Evolutionary conservation across 64 coral and sea anemone genomes (phyloP).

Genomic region (Anthopleura sola): DNA sequence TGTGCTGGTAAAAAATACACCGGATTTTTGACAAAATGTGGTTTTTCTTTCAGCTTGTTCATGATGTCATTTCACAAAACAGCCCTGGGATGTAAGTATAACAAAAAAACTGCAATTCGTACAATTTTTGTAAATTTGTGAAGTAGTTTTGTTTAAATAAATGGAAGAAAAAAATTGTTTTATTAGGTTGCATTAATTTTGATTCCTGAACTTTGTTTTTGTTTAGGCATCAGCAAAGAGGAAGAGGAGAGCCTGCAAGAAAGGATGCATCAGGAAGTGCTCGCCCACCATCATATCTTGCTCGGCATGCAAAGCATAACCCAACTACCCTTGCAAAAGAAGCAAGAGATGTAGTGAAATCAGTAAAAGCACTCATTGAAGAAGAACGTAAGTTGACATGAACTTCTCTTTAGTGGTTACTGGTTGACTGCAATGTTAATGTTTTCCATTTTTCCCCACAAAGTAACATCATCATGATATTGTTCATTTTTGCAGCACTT

Average conservation of each 20-base stretch:
- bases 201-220: not conserved
- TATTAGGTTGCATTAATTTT: not conserved
- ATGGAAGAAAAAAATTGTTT: not conserved
- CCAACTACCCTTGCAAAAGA: conserved; percentile 80
- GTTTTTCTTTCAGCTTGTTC: conserved; percentile 59
- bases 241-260: conserved; percentile 74
- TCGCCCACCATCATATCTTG: conserved; percentile 72
- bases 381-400: conserved; percentile 83
- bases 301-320: conserved; percentile 68
- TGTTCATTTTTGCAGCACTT: conserved; percentile 50
- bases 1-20: not conserved
- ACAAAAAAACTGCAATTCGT: not conserved
- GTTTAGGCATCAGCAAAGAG: conserved; percentile 61
- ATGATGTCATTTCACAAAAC: conserved; percentile 70
- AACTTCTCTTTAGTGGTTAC: too few species aligned
- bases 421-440: too few species aligned
- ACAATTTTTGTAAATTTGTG: not conserved
- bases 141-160: not conserved
- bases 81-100: conserved; percentile 57
- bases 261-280: conserved; percentile 51
- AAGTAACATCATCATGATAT: not conserved
- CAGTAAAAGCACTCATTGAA: conserved; percentile 80
- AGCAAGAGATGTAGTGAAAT: conserved; percentile 74
- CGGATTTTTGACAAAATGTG: not conserved
- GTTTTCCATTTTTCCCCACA: not conserved